phyloP scores from a whole-genome alignment of 2,797 vertebrate species.

The Columba guinea region DNA sequence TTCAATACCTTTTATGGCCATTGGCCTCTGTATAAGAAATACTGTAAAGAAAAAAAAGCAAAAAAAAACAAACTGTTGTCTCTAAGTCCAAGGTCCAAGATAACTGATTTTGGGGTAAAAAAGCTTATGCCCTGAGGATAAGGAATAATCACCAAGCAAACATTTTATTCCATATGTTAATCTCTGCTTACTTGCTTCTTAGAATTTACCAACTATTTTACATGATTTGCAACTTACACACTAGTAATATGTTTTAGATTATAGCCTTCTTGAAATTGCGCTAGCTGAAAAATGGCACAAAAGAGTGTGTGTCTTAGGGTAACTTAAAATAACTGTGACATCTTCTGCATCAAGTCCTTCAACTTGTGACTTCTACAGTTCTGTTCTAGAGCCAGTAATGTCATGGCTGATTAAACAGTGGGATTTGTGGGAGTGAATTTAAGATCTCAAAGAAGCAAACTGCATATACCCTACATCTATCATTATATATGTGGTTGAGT shows the following conservation, averaged over 20 bases:
- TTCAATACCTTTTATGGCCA: neutral
- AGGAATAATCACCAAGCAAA: neutral
- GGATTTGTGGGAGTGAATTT: neutral
- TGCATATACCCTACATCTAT: neutral
- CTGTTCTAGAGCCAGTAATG: neutral
- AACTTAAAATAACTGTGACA: neutral
- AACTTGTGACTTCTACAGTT: neutral
- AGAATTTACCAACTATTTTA: neutral
- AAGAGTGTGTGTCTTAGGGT: neutral
- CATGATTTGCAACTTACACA: neutral
- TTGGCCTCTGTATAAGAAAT: neutral
- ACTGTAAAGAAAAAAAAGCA: neutral
- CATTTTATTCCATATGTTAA: neutral
- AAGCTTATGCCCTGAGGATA: neutral
- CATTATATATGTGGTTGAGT: neutral
- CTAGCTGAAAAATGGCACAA: neutral
- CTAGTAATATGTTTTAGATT: neutral
- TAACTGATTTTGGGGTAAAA: neutral
- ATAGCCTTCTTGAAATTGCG: neutral
- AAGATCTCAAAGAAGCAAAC: neutral
- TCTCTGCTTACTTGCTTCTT: neutral
- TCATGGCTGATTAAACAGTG: neutral
- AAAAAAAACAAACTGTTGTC: neutral
- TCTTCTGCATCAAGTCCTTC: neutral
- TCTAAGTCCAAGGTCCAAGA: neutral